Evolutionary conservation across 2,888 invertebrate genomes (phyloP).

Genomic region (Gerosis bhagava): DNA sequence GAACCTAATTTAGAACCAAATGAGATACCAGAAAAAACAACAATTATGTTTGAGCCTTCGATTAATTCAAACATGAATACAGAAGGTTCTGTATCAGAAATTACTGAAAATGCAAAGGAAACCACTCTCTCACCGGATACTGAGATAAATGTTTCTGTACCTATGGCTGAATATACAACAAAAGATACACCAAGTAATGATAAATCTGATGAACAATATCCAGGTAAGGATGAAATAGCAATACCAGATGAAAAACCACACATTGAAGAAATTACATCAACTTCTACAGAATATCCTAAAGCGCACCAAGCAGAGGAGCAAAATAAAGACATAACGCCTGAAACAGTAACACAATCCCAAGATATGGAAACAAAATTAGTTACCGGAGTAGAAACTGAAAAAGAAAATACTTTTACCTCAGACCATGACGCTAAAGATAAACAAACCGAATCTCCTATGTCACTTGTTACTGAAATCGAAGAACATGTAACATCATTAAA

Average conservation of each 20-base stretch:
- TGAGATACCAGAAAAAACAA: neutral
- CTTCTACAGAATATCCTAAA: conserved; percentile 25
- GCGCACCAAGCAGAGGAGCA: neutral
- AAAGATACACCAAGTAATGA: conserved; percentile 14
- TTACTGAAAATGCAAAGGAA: no score
- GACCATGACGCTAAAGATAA: neutral
- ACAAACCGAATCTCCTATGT: conserved; percentile 31
- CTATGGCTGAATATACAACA: neutral
- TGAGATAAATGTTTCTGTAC: no score
- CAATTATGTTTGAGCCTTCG: no score
- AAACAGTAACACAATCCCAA: conserved; percentile 25
- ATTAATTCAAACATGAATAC: no score
- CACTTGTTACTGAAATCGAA: conserved; percentile 26
- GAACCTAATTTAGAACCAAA: neutral
- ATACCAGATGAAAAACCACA: no score
- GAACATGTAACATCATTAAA: conserved; percentile 17
- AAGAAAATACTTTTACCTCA: conserved; percentile 2
- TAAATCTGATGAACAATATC: conserved; percentile 21
- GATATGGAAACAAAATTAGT: conserved; percentile 32
- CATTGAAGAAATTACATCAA: no score
- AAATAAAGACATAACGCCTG: conserved; percentile 26
- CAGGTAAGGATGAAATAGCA: conserved; percentile 16
- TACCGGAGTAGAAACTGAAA: conserved; percentile 29
- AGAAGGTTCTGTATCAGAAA: no score
- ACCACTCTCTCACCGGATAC: no score